Evolutionary conservation across 2,797 vertebrate species (phyloP).

Genomic region (Clarias pachynema): DNA sequence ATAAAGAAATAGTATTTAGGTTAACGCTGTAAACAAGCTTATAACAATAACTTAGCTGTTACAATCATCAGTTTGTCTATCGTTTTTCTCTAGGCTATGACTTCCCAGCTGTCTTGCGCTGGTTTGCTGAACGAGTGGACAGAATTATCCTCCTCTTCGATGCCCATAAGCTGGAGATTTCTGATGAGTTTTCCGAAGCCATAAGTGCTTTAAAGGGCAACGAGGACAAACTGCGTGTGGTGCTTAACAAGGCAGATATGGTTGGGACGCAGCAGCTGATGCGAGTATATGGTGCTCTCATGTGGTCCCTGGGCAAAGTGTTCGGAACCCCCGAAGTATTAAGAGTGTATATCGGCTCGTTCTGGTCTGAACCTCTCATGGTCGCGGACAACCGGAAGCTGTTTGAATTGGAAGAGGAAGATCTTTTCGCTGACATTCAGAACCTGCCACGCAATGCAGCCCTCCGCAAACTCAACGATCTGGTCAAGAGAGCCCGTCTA

Average conservation of each 20-base stretch:
- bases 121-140: conserved; percentile 93
- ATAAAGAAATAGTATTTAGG: neutral
- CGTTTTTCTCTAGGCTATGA: conserved; percentile 81
- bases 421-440: conserved; percentile 90
- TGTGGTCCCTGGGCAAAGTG: conserved; percentile 95
- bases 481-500: conserved; percentile 89
- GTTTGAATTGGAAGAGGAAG: conserved; percentile 92
- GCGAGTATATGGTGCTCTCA: conserved; percentile 92
- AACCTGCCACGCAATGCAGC: conserved; percentile 90
- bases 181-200: conserved; percentile 91
- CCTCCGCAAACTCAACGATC: conserved; percentile 90
- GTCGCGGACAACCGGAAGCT: conserved; percentile 85
- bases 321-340: conserved; percentile 92
- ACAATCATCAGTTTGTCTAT: neutral
- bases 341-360: conserved; percentile 93
- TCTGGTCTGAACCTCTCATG: conserved; percentile 93
- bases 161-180: conserved; percentile 95
- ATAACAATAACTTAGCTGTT: neutral
- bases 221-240: conserved; percentile 94
- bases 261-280: conserved; percentile 94
- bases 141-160: conserved; percentile 93
- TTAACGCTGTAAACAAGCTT: neutral
- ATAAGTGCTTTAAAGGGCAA: conserved; percentile 88
- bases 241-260: conserved; percentile 96
- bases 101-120: conserved; percentile 90